Evolutionary conservation across 2,888 invertebrate species (phyloP).

Genomic region (Lathronympha strigana): DNA sequence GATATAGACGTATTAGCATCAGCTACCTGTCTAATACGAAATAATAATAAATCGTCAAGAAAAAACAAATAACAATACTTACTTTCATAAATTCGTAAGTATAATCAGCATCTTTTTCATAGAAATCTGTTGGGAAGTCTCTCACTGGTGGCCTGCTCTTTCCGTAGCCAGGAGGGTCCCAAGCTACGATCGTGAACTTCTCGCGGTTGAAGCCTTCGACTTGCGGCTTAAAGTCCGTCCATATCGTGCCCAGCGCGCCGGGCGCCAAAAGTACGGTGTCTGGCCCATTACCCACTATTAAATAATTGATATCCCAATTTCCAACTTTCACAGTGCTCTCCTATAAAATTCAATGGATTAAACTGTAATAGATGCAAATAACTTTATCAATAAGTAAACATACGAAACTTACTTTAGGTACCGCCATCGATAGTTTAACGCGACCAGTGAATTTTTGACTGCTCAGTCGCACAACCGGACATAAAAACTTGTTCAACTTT

Average conservation of each 20-base stretch:
- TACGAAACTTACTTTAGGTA: conserved; percentile 51
- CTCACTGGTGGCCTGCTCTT: conserved; percentile 91
- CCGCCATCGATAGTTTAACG: conserved; percentile 48
- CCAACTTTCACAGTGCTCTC: conserved; percentile 87
- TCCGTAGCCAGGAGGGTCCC: conserved; percentile 96
- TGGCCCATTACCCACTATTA: conserved; percentile 85
- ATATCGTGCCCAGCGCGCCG: conserved; percentile 91
- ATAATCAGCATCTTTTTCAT: conserved; percentile 88
- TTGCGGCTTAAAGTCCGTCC: conserved; percentile 93
- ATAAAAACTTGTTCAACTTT: conserved; percentile 47
- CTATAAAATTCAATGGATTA: conserved; percentile 62
- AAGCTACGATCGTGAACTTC: conserved; percentile 87
- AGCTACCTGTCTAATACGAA: too few relatives aligned
- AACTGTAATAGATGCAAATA: neutral
- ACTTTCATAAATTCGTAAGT: conserved; percentile 90
- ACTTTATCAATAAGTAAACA: conserved; percentile 11
- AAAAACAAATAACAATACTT: conserved; percentile 43
- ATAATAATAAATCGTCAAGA: neutral
- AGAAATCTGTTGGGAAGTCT: conserved; percentile 88
- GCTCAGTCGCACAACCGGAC: conserved; percentile 42
- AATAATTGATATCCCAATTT: conserved; percentile 82
- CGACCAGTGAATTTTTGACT: conserved; percentile 45
- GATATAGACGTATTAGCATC: too few relatives aligned
- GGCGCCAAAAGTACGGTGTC: conserved; percentile 89
- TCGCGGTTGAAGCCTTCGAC: conserved; percentile 86